Evolutionary conservation across 1,140 invertebrate genomes (phyloP).

Genomic region (Bicyclus anynana): DNA sequence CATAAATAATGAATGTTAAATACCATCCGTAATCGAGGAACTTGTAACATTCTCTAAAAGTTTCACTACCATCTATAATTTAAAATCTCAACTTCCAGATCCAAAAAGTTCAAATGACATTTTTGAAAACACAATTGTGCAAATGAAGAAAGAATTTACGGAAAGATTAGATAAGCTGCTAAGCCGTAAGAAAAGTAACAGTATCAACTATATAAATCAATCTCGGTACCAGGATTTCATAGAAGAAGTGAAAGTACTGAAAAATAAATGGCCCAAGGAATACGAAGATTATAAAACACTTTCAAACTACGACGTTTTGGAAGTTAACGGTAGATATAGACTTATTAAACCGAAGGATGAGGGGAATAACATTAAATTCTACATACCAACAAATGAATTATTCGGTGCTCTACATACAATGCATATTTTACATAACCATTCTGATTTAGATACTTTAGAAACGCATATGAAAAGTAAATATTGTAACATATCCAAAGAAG

Average conservation of each 20-base stretch:
- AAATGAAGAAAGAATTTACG: slow-evolving; percentile 50
- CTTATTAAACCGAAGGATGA: slow-evolving; percentile 46
- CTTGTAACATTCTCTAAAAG: too few species aligned
- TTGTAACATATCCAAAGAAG: slow-evolving; percentile 62
- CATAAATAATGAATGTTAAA: too few species aligned
- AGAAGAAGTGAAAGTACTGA: slow-evolving; percentile 43
- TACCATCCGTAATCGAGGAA: too few species aligned
- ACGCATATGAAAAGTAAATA: slow-evolving; percentile 51
- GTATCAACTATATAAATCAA: slow-evolving; percentile 40
- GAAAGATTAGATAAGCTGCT: slow-evolving; percentile 45
- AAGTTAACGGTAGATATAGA: slow-evolving; percentile 38
- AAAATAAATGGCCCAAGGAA: slow-evolving; percentile 37
- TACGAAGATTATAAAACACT: slow-evolving; percentile 56
- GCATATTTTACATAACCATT: slow-evolving; percentile 53
- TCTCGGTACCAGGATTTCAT: slow-evolving; percentile 47
- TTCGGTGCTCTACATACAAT: slow-evolving; percentile 57
- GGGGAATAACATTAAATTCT: slow-evolving; percentile 41
- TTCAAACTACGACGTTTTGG: slow-evolving; percentile 50
- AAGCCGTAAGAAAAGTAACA: slow-evolving; percentile 47
- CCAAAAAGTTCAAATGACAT: slow-evolving; percentile 14
- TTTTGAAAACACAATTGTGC: slow-evolving; percentile 22
- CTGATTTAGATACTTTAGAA: slow-evolving; percentile 44
- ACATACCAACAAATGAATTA: slow-evolving; percentile 46
- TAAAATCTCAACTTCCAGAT: too few species aligned
- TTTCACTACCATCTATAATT: too few species aligned